Evolutionary conservation across 2,888 invertebrate genomes (phyloP).

Genomic region (Bimastos eiseni): DNA sequence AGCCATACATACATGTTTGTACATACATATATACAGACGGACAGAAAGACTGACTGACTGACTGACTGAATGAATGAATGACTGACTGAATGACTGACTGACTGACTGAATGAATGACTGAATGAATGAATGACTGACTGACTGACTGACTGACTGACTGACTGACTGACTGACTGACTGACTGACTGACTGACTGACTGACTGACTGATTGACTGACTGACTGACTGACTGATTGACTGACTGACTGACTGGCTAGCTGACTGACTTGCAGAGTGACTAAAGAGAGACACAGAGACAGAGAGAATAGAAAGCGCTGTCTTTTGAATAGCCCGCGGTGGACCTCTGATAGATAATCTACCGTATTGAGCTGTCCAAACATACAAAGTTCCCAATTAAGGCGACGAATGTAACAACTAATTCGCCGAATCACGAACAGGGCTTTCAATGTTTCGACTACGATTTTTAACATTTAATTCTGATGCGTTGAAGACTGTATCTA

Average conservation of each 20-base stretch:
- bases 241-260: not conserved
- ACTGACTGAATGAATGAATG: too few relatives aligned
- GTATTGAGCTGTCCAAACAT: not conserved
- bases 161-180: not conserved
- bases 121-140: too few relatives aligned
- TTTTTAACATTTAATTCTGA: not conserved
- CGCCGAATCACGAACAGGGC: not conserved
- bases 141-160: not conserved
- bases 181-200: not conserved
- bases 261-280: not conserved
- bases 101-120: too few relatives aligned
- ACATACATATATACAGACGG: too few relatives aligned
- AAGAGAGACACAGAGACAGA: slow-evolving; percentile 10
- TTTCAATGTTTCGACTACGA: not conserved
- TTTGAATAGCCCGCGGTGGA: not conserved
- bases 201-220: not conserved
- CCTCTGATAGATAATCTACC: not conserved
- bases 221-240: not conserved
- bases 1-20: too few relatives aligned
- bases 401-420: not conserved
- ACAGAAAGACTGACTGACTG: too few relatives aligned
- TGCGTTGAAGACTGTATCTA: not conserved
- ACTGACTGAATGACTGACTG: too few relatives aligned
- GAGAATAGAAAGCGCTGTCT: not conserved
- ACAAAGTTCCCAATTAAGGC: not conserved